Evolutionary conservation across 2,888 invertebrate genomes (phyloP), one percentile per base, ranked within the genome.

Genomic region (Plebejus anna): DNA sequence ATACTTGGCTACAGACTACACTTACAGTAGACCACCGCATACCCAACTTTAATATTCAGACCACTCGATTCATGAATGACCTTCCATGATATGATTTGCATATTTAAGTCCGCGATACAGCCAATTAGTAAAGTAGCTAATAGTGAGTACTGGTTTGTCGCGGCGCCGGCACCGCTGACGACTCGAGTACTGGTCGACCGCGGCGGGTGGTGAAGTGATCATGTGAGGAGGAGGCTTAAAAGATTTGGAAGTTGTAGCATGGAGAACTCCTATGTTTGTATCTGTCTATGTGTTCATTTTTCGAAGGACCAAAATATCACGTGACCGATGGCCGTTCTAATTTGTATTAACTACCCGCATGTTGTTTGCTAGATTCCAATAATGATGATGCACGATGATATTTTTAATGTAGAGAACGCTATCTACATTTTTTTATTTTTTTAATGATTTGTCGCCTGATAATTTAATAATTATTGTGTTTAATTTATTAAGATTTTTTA

Each of bases 81-180:
- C 66, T 66, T 66, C 66, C 11, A 32, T 13, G 32, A 32, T 5
- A 13, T 13, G 13, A 66, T 66, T 66, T 32, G 13, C 66, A 66
- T 66, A 66, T 13, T 36, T 36, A 4, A 36, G 32, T 66, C 16
- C 66, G 32, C 66, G 66, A 32, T 11, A 66, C 32, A 11, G 66
- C 66, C 13, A 66, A 66, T 66, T 66, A 66, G 13, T 66, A 16
- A 13, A 32, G 66, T 66, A 28, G 61, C 61, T 61, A 4, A 61
- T 28, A 61, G 61, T 66, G 66, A 66, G 32, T 66, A 66, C 66
- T 66, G 66, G 66, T 66, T 36, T 66, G 61, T 32, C 61, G 13
- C 32, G 66, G 66, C 16, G 32, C 66, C 32, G 61, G 32, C 32
- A 16, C 66, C 13, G 32, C 61, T 11, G 11, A 28, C 28, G 28